Evolutionary conservation across 2,797 vertebrate genomes (phyloP).

Genomic region (Distichodus sexfasciatus): DNA sequence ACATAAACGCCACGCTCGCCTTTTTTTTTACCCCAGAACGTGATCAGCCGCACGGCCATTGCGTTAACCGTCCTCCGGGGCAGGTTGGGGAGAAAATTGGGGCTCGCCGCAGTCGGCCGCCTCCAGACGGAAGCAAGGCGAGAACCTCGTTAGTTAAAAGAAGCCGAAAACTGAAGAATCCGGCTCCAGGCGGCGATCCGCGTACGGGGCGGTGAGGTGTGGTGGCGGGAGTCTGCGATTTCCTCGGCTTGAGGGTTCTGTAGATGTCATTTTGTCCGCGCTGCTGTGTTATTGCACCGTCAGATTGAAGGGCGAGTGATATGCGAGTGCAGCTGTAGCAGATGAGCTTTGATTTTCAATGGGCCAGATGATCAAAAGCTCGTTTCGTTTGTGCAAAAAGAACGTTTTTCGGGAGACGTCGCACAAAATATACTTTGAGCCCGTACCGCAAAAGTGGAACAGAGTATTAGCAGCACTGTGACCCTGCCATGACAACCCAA

Average conservation of each 20-base stretch:
- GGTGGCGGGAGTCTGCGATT: neutral
- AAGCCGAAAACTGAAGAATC: neutral
- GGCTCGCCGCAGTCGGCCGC: neutral
- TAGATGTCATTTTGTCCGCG: neutral
- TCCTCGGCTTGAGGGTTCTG: neutral
- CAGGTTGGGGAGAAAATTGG: constrained; percentile 24
- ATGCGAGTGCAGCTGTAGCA: neutral
- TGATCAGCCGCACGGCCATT: neutral
- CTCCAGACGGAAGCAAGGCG: neutral
- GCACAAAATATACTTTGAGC: neutral
- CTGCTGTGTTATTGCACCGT: neutral
- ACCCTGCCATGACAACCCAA: constrained; percentile 21
- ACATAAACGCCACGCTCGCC: too few species aligned
- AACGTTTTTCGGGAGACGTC: neutral
- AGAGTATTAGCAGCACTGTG: constrained; percentile 1
- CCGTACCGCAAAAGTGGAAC: neutral
- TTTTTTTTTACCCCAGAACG: too few species aligned
- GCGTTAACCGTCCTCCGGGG: constrained; percentile 7
- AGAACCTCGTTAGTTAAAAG: neutral
- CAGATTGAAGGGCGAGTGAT: neutral
- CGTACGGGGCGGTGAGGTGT: too few species aligned
- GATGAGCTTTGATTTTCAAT: constrained; percentile 13
- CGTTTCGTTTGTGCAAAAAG: neutral
- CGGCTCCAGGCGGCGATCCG: too few species aligned
- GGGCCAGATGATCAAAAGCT: neutral